Evolutionary conservation across 2,888 invertebrate species (phyloP).

Genomic region (Zaprionus bogoriensis): DNA sequence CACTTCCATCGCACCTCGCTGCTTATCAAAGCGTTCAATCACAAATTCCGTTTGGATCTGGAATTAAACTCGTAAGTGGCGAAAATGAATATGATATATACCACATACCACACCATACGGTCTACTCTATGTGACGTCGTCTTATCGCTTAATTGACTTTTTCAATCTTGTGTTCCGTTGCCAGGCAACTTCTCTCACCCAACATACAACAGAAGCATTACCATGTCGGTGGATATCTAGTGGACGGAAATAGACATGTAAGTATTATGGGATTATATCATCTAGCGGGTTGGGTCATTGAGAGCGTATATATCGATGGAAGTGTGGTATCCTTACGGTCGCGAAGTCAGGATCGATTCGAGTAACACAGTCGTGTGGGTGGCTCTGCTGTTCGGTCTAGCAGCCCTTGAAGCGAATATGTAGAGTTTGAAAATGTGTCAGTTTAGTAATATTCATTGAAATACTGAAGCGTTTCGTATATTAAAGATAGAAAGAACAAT

Average conservation of each 20-base stretch:
- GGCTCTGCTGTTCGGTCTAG: constrained; percentile 17
- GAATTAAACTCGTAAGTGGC: constrained; percentile 96
- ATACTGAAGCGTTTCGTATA: constrained; percentile 25
- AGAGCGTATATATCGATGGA: too few species aligned
- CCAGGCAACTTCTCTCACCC: constrained; percentile 96
- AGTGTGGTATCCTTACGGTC: too few species aligned
- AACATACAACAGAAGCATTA: constrained; percentile 96
- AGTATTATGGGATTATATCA: constrained; percentile 50
- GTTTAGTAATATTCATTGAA: constrained; percentile 16
- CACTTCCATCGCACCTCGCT: constrained; percentile 97
- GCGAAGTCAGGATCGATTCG: too few species aligned
- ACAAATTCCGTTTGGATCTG: constrained; percentile 97
- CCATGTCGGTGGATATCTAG: constrained; percentile 90
- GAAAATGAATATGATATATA: not conserved
- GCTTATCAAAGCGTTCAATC: constrained; percentile 98
- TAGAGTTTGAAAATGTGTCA: constrained; percentile 7
- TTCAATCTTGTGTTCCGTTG: not conserved
- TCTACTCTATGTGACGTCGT: too few species aligned
- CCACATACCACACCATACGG: too few species aligned
- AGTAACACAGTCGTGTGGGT: too few species aligned
- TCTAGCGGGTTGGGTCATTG: not conserved
- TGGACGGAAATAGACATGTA: constrained; percentile 83
- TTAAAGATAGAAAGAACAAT: constrained; percentile 14
- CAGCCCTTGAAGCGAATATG: not conserved
- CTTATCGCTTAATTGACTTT: too few species aligned